Conservation (phyloP, 2,888 invertebrate species). For the Orthosia incerta region DNA sequence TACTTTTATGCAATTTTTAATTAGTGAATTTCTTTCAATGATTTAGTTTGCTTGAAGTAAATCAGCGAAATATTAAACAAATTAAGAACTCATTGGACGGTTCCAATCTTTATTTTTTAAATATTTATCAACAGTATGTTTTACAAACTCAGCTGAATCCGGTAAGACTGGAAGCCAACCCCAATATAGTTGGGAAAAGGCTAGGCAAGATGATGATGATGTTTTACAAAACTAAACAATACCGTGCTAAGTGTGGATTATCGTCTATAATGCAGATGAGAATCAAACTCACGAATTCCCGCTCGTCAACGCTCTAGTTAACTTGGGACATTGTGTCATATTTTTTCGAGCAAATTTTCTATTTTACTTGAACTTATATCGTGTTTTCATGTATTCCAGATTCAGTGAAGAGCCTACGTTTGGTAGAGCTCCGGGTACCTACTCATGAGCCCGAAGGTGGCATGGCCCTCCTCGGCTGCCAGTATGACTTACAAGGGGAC, state of each 20-base stretch:
- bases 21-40: neutral
- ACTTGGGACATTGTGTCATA: neutral
- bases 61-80: too few relatives aligned
- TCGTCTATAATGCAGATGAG: neutral
- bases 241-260: neutral
- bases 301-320: neutral
- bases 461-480: slow-evolving; percentile 94
- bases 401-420: slow-evolving; percentile 90
- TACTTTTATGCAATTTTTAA: neutral
- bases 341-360: neutral
- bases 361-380: neutral
- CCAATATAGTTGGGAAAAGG: too few relatives aligned
- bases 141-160: too few relatives aligned
- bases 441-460: slow-evolving; percentile 94
- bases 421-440: slow-evolving; percentile 95
- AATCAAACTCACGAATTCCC: neutral
- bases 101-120: neutral
- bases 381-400: slow-evolving; percentile 66
- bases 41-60: too few relatives aligned
- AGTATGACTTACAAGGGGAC: slow-evolving; percentile 94
- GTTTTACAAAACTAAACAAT: too few relatives aligned
- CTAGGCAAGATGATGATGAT: too few relatives aligned
- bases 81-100: too few relatives aligned
- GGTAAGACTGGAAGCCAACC: too few relatives aligned
- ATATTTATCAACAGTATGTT: neutral